phyloP scores from a whole-genome alignment of 2,113 vertebrate genomes.

The Ancistrus triradiatus region DNA sequence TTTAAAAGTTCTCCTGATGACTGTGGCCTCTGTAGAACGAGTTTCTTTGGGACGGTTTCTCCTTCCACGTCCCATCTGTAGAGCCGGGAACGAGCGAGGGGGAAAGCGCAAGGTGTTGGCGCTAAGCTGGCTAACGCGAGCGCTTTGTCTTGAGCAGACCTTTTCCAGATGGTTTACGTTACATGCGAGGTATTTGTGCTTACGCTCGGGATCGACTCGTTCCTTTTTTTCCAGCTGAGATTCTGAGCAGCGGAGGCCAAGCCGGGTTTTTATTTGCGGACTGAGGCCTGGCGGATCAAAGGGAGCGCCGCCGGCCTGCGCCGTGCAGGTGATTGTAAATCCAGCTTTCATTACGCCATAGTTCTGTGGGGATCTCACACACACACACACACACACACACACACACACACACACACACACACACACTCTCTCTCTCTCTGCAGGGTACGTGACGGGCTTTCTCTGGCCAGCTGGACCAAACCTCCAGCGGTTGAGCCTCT shows the following conservation, averaged over 20 bases:
- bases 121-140: neutral
- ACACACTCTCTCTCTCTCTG: too few species aligned
- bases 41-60: too few species aligned
- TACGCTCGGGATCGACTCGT: neutral
- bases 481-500: neutral
- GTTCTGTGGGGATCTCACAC: neutral
- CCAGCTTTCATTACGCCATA: neutral
- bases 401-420: too few species aligned
- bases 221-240: constrained; percentile 38
- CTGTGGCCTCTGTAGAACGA: too few species aligned
- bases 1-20: too few species aligned
- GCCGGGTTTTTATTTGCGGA: neutral
- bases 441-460: neutral
- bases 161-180: neutral
- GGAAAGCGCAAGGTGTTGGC: too few species aligned
- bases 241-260: constrained; percentile 6
- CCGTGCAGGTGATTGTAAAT: neutral
- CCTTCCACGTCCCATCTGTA: too few species aligned
- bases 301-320: neutral
- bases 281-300: neutral
- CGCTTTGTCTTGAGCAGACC: neutral
- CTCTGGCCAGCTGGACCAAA: neutral
- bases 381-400: neutral
- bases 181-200: neutral
- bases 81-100: too few species aligned